These are phyloP conservation scores for Oncopeltus fasciatus DNA, from an alignment of 1,140 invertebrate genomes.

Conservation along the genomic window DNA sequence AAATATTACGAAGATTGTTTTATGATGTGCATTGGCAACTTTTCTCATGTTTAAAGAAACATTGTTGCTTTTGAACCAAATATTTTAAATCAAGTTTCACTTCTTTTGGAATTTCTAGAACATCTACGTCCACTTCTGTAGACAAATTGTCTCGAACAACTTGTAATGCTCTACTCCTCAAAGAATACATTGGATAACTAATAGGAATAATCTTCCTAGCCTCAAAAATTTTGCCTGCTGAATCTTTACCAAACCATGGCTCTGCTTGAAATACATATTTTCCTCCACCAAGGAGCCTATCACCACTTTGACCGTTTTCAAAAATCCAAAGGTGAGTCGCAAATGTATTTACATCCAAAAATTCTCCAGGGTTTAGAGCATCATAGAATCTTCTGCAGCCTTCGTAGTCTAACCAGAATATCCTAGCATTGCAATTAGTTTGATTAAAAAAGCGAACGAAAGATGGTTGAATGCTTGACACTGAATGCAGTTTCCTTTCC, in stretches of 20 bases:
- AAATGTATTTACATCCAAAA: slow-evolving; percentile 50
- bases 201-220: neutral
- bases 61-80: neutral
- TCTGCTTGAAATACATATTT: neutral
- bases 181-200: neutral
- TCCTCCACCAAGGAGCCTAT: slow-evolving; percentile 28
- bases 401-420: slow-evolving; percentile 43
- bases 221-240: neutral
- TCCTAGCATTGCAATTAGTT: slow-evolving; percentile 41
- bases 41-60: neutral
- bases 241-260: neutral
- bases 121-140: neutral
- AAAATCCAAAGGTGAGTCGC: slow-evolving; percentile 60
- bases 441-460: slow-evolving; percentile 51
- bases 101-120: neutral
- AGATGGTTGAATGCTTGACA: neutral
- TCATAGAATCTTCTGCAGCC: slow-evolving; percentile 44
- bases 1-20: neutral
- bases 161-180: neutral
- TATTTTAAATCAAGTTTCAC: neutral
- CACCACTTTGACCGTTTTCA: slow-evolving; percentile 42
- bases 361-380: slow-evolving; percentile 34
- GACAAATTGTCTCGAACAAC: neutral
- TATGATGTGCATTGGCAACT: neutral
- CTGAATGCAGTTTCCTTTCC: too few species aligned